phyloP scores from a whole-genome alignment of 2,113 vertebrate species.

The Atrichornis clamosus region DNA sequence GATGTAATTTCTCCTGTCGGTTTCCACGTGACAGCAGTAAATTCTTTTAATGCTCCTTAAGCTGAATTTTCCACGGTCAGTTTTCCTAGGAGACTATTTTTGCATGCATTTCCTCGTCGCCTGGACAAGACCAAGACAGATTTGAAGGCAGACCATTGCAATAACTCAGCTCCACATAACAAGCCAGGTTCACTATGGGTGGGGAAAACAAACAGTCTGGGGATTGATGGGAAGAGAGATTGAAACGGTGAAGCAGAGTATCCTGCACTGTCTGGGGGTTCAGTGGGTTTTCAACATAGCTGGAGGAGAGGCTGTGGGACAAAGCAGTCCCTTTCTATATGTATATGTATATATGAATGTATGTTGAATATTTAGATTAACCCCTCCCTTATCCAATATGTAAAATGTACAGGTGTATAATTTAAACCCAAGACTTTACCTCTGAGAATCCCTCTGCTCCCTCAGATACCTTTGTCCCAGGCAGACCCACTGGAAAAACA shows the following conservation, averaged over 20 bases:
- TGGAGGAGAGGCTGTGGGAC: background rate
- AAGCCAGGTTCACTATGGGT: background rate
- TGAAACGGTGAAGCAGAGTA: background rate
- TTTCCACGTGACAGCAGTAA: background rate
- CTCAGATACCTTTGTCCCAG: background rate
- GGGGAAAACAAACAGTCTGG: background rate
- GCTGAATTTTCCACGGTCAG: constrained; percentile 34
- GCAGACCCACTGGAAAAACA: background rate
- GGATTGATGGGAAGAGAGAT: background rate
- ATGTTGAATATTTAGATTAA: background rate
- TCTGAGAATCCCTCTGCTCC: background rate
- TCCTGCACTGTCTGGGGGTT: background rate
- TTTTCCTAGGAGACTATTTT: constrained; percentile 53
- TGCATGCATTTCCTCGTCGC: background rate
- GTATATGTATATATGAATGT: rapidly evolving
- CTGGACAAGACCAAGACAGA: constrained; percentile 39
- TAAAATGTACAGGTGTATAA: background rate
- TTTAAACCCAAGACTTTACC: background rate
- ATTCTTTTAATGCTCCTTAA: constrained; percentile 55
- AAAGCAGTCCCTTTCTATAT: background rate
- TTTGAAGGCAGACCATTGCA: constrained; percentile 8
- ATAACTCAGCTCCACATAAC: constrained; percentile 23
- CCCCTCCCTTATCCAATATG: background rate
- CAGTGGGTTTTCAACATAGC: background rate
- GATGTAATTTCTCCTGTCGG: constrained; percentile 14